Evolutionary conservation across 2,113 vertebrate species (phyloP).

Genomic region (Cephalopterus ornatus): DNA sequence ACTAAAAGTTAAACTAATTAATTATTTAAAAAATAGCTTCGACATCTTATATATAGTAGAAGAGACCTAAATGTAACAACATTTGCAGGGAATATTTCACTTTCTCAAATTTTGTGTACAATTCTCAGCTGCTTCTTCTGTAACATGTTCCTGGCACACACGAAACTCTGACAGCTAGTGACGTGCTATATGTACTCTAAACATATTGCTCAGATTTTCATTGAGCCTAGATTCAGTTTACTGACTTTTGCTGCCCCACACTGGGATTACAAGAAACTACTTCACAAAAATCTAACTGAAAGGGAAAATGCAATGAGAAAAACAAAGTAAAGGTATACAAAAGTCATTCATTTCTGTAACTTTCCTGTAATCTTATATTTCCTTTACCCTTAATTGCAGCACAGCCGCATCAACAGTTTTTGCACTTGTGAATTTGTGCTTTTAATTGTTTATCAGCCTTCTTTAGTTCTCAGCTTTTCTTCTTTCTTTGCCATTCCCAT

Average conservation of each 20-base stretch:
- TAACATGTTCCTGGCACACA: background rate
- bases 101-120: background rate
- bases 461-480: background rate
- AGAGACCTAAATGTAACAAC: background rate
- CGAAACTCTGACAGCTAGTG: background rate
- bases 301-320: background rate
- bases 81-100: background rate
- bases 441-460: background rate
- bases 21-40: background rate
- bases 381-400: background rate
- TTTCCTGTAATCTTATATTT: background rate
- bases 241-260: conserved; percentile 33
- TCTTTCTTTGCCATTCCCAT: background rate
- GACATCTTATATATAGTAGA: background rate
- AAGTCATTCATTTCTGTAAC: background rate
- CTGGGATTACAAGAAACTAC: background rate
- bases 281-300: background rate
- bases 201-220: background rate
- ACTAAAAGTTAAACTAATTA: background rate
- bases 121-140: background rate
- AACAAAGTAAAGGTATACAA: background rate
- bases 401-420: background rate
- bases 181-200: background rate
- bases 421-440: background rate
- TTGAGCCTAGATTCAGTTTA: background rate